Evolutionary conservation across 2,888 invertebrate species (phyloP), one percentile per base, ranked within the genome.

Genomic region (Dasypogon diadema): DNA sequence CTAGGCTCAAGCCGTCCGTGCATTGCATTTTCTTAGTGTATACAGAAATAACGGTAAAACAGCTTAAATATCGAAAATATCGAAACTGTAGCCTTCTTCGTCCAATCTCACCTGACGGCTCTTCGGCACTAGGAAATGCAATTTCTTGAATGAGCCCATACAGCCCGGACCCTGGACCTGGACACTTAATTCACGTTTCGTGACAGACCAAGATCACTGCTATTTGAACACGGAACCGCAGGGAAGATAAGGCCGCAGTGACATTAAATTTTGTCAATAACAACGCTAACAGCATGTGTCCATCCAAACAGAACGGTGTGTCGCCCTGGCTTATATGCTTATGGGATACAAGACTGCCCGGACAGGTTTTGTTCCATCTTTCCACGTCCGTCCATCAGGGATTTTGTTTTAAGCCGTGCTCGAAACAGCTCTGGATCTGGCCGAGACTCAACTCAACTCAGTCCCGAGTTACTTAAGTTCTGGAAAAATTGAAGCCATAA

Each of bases 221-320:
- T 26, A 42, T 37, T 54, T 46, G 70, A 51, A 37, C 70, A 70
- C 70, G 70, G 54, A 54, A 54, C 70, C 70, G 24, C 54, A 34
- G 16, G 18, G 70, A 22, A 70, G 70, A 70, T 70, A 70, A 54
- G 30, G 34, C 34, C 34, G 54, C 37, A 70, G 70, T 70, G 70
- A 70, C 70, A 70, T 70, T 70, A 70, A 70, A 70, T 70, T 70
- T 70, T 70, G 70, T 54, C 70, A 30, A 54, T 70, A 68, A 68
- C 65, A 48, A 70, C 70, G n/a, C 34, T 54, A 54, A 30, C 70
- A 70, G 54, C 70, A 30, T 70, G 51, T 51, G 70, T 70, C 54
- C 51, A 46, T 70, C 70, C 18, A 42, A 12, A 6, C 10, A 6
- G 42, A 42, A n/a, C 42, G 21, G 37, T 18, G 63, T 26, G 56